These are phyloP conservation scores for Apeira syringaria DNA, from an alignment of 2,888 invertebrate genomes.

Conservation along the genomic window DNA sequence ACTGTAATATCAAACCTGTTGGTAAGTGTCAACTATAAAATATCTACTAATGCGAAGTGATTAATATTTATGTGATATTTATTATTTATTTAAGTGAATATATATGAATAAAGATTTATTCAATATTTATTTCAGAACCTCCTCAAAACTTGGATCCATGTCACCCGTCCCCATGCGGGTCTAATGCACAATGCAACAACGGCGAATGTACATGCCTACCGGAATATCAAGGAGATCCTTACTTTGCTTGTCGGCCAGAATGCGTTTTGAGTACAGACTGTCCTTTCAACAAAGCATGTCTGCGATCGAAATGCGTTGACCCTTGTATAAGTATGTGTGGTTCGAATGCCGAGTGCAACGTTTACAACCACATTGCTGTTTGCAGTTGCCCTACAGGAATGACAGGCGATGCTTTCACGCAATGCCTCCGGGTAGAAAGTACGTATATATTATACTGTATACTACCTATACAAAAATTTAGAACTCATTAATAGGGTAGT, in stretches of 20 bases:
- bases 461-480: neutral
- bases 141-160: conserved; percentile 85
- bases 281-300: conserved; percentile 89
- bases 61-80: too few relatives aligned
- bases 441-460: too few relatives aligned
- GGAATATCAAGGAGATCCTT: conserved; percentile 91
- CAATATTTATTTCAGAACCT: conserved; percentile 49
- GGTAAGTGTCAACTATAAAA: conserved; percentile 47
- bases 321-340: conserved; percentile 94
- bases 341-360: conserved; percentile 89
- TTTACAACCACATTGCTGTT: conserved; percentile 87
- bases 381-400: conserved; percentile 85
- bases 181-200: conserved; percentile 88
- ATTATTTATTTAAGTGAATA: too few relatives aligned
- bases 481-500: too few relatives aligned
- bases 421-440: conserved; percentile 85
- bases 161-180: conserved; percentile 90
- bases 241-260: conserved; percentile 90
- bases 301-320: conserved; percentile 91
- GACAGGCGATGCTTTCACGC: conserved; percentile 88
- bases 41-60: too few relatives aligned
- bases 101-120: too few relatives aligned
- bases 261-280: conserved; percentile 92
- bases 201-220: conserved; percentile 90
- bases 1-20: conserved; percentile 83